Evolutionary conservation across 2,888 invertebrate species (phyloP).

Genomic region (Morpho achilles): DNA sequence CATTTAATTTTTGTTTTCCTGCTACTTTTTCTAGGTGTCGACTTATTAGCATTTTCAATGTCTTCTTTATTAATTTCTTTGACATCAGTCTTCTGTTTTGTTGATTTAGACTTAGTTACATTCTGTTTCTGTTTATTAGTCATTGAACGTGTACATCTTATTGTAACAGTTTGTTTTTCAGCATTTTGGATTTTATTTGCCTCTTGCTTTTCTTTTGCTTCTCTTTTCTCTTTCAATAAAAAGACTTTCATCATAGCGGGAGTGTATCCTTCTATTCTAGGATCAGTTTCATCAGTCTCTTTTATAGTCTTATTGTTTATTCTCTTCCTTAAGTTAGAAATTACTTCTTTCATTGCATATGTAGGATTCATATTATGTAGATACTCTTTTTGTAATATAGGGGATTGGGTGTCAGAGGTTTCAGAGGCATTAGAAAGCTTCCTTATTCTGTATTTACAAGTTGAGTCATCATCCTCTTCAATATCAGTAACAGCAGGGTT

Average conservation of each 20-base stretch:
- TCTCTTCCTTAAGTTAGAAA: conserved; percentile 80
- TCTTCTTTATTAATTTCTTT: not conserved
- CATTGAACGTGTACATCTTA: conserved; percentile 50
- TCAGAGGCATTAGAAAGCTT: conserved; percentile 66
- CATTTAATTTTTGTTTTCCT: conserved; percentile 36
- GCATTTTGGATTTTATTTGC: conserved; percentile 39
- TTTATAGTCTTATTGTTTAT: conserved; percentile 48
- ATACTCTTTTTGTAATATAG: conserved; percentile 64
- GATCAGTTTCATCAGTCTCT: conserved; percentile 42
- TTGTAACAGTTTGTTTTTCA: conserved; percentile 35
- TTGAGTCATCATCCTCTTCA: conserved; percentile 51
- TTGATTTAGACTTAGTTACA: conserved; percentile 12
- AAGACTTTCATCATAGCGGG: conserved; percentile 78
- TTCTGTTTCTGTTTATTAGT: conserved; percentile 29
- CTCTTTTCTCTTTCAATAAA: conserved; percentile 65
- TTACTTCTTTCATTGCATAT: conserved; percentile 84
- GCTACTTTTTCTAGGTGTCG: conserved; percentile 32
- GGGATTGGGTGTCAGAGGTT: conserved; percentile 51
- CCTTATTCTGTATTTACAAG: conserved; percentile 65
- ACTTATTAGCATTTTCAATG: not conserved
- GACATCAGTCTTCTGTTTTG: conserved; percentile 8
- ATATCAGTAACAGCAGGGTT: conserved; percentile 40
- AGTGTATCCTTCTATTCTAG: conserved; percentile 66
- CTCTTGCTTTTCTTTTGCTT: conserved; percentile 57
- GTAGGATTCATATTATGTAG: conserved; percentile 81